Base-by-base conservation (phyloP, 2,888 invertebrate genomes). In the Nemotelus nigrinus region DNA sequence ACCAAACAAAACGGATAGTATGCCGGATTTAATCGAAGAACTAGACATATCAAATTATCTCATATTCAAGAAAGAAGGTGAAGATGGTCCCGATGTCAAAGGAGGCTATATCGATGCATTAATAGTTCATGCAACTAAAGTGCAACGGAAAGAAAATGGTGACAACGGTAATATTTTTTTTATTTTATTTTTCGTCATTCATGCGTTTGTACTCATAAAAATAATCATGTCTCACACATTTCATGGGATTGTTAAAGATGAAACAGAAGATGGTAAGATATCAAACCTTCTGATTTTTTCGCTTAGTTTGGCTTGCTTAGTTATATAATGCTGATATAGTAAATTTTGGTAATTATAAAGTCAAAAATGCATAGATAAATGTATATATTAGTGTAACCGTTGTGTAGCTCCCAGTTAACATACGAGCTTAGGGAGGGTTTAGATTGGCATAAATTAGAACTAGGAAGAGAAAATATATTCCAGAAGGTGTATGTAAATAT, bases 101-200 rank as follows among this genome's bases (percentile, higher is more conserved):
- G 99, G 99, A 6, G 99, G 98, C 5, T 93, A 95, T 80, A 93
- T 96, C 2, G 97, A 99, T 86, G 98, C 97, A 1, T 91, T 99
- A 76, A 93, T 99, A 80, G 97, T 98, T 60, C 95, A 98, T 85
- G 99, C 99, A 67, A 97, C 98, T 77, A 96, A 96, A 88, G 95
- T 96, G 80, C 95, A 95, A 85, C 97, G 96, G 90, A 84, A 83
- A 79, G 86, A 87, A 80, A 86, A 86, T 83, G 86, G 87, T 87
- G 83, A 25, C 25, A 25, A 25, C 25, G 25, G 25, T 25, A 25
- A 45, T 6, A 65, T 65, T 65, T 2, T 3, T 65, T 2, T 25
- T 25, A 25, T 43, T 71, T 39, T 48, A 44, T 48, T 5, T 72
- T 67, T 57, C 25, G 58, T 8, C 55, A 76, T 72, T 58, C 7